Conservation (phyloP, 2,113 vertebrate genomes). For the Microtus richardsoni region DNA sequence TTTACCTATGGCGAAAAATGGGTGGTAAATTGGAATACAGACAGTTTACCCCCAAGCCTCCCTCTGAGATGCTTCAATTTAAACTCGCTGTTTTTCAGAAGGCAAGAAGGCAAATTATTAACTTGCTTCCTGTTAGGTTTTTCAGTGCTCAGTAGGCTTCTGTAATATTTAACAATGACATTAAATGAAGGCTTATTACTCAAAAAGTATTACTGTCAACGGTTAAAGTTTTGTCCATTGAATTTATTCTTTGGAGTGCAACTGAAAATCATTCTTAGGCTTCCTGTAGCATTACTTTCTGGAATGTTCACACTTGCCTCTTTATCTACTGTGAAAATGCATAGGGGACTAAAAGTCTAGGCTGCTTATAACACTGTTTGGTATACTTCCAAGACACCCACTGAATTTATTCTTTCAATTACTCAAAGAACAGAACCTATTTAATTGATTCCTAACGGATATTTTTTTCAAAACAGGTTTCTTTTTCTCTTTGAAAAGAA, state of each 20-base stretch:
- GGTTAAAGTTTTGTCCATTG: background rate
- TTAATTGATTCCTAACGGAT: background rate
- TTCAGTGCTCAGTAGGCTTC: background rate
- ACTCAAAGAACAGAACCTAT: background rate
- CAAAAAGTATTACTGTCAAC: background rate
- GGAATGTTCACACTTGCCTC: background rate
- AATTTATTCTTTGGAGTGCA: background rate
- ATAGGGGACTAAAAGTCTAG: background rate
- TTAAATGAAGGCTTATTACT: background rate
- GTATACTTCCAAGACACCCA: background rate
- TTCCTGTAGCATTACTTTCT: background rate
- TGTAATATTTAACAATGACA: background rate
- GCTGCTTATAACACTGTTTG: background rate
- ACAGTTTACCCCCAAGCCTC: too few species aligned
- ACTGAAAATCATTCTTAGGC: background rate
- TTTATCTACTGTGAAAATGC: background rate
- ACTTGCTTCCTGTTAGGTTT: background rate
- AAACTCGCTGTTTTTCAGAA: background rate
- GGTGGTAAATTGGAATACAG: background rate
- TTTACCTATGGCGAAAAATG: background rate
- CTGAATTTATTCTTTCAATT: background rate
- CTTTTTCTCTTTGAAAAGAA: background rate
- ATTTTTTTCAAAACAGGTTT: background rate
- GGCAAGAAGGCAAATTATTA: background rate
- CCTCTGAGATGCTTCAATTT: background rate